phyloP scores from a whole-genome alignment of 2,797 vertebrate species.

The Microctenopoma stevenorrisi region DNA sequence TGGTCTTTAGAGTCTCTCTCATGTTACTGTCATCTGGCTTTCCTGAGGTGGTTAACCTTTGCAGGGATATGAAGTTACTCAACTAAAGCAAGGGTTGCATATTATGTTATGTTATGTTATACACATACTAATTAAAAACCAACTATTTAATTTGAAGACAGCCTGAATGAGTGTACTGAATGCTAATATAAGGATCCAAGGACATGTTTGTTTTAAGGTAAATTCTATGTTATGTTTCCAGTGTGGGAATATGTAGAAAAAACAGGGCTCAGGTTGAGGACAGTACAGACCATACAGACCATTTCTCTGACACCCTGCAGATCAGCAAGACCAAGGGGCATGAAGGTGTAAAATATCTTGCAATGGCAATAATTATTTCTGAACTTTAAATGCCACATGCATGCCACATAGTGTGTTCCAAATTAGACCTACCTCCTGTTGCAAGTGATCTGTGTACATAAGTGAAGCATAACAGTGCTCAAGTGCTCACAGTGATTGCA shows the following conservation, averaged over 20 bases:
- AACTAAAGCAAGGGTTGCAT: constrained; percentile 60
- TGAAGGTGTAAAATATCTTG: constrained; percentile 29
- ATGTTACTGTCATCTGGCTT: constrained; percentile 76
- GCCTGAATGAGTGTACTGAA: constrained; percentile 15
- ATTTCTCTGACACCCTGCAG: constrained; percentile 43
- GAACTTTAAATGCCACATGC: constrained; percentile 43
- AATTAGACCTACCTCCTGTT: constrained; percentile 30
- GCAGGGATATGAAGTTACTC: constrained; percentile 73
- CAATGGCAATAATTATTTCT: constrained; percentile 16
- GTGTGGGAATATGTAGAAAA: constrained; percentile 27
- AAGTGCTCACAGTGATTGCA: constrained; percentile 22
- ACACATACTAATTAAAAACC: constrained; percentile 37
- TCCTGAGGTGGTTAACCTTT: constrained; percentile 77
- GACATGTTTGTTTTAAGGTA: constrained; percentile 13
- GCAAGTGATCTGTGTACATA: constrained; percentile 28
- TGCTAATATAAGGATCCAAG: constrained; percentile 1
- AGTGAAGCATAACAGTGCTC: background rate
- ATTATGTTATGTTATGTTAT: constrained; percentile 59
- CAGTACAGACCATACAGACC: constrained; percentile 6
- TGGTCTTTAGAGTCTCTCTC: constrained; percentile 74
- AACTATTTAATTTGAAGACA: constrained; percentile 27
- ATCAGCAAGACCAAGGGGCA: constrained; percentile 35
- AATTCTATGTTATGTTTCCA: constrained; percentile 25
- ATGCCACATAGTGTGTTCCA: constrained; percentile 31
- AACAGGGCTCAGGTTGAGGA: constrained; percentile 45